Base-by-base conservation (phyloP, 2,113 vertebrate genomes). In the Cariama cristata region DNA sequence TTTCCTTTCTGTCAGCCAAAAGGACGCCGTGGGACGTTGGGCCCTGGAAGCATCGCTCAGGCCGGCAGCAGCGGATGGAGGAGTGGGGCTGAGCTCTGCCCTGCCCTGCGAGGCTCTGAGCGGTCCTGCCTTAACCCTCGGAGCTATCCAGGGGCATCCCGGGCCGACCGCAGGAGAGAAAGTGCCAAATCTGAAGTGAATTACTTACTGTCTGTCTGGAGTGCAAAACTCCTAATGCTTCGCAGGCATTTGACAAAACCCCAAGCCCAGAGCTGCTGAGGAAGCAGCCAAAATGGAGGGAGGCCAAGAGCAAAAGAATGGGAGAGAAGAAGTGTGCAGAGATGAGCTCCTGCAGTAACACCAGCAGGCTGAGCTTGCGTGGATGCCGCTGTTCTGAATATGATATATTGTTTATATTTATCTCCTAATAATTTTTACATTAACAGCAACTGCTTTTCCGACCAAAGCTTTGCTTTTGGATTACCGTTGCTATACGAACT, bases 81-180 rank as follows among this genome's bases (percentile, higher is more conserved):
- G 58, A 72, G 28, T 4, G 0, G 62, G 15, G n/a, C 58, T 44
- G 52, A 52, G 47, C 38, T 33, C 56, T 27, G 52, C 23, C 30
- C 30, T 45, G 59, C 27, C 33, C 47, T 42, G 73, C 45, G 26
- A 1, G 32, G 26, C 58, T 64, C 64, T 7, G 23, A 30, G 64
- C 12, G 1, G 21, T 13, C 35, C 58, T n/a, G 72, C 24, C 17
- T 23, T 7, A 2, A 2, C 28, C 12, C n/a, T 1, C 0, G 12
- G 69, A 86, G 47, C 64, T 22, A 12, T 12, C 64, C 27, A 2
- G 6, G 14, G 20, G 38, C 28, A 60, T 40, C 20, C 52, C 0
- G 0, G 17, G 52, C 63, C 93, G 49, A 2, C n/a, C 2, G 7
- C 58, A 22, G 56, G 30, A 44, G n/a, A 32, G 14, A 32, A 63